Base-by-base conservation (phyloP, 2,113 vertebrate species). In the Mungos mungo region DNA sequence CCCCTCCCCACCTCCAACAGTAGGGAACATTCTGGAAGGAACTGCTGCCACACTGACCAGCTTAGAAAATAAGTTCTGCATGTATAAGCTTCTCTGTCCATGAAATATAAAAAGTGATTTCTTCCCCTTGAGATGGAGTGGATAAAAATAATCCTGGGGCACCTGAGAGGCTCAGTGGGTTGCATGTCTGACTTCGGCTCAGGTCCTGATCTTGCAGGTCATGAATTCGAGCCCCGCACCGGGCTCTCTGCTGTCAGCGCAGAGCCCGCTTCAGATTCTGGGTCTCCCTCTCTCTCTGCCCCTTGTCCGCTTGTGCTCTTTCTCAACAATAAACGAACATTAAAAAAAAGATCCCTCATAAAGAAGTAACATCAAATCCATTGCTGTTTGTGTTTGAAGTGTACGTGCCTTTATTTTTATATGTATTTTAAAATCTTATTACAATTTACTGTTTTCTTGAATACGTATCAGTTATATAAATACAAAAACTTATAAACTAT, bases 31-130 rank as follows among this genome's bases (percentile, higher is more conserved):
- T 79, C 76, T 52, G 76, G 76, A 38, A 68, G 47, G 76, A 81
- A 12, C 54, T 23, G 23, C 47, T 14, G n/a, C 63, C 19, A 8
- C 47, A 14, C 72, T 15, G 27, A 16, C 69, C 54, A 11, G 41
- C 8, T 23, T 2, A 38, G 68, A 21, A 1, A 74, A 68, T n/a
- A 0, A 29, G 41, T 31, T 31, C 38, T 65, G 13, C 9, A 4
- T 54, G 1, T 3, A 1, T 5, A 19, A 54, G 60, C 19, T 33
- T 10, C 27, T 35, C 0, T 52, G 3, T 27, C 25, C 18, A 3
- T 33, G 31, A 19, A n/a, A 31, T 54, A 15, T 31, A 27, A 65
- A 52, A 66, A 35, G 8, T 25, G 11, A 25, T 11, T 47, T 72
- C 38, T 84, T 76, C 19, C 18, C 68, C 2, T 52, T 38, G 7